Base-by-base conservation (phyloP, 2,113 vertebrate genomes). In the Chionomys nivalis region DNA sequence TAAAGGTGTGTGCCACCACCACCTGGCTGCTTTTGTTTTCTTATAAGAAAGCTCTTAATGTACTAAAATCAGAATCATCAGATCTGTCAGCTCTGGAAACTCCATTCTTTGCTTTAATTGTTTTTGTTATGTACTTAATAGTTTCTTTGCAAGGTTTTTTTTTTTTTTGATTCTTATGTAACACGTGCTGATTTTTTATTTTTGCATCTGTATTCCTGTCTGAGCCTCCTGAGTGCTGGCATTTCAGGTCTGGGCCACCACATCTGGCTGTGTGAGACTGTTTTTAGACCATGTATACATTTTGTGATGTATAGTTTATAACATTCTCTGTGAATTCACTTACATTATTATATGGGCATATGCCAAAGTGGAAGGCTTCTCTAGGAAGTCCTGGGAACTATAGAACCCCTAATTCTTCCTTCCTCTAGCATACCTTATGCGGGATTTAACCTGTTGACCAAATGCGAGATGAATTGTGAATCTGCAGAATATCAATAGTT, bases 301-400 rank as follows among this genome's bases (percentile, higher is more conserved):
- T 96, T 91, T 85, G n/a, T 92, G 33, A 95, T 31, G 21, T 16
- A 81, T 10, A 78, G 44, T 95, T 90, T 88, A 85, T 85, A 97
- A 88, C n/a, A 76, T 16, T 52, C 3, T 65, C 70, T 16, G 89
- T 89, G 72, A 79, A 86, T 61, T 36, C 72, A 77, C 44, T 90
- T 36, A 6, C 42, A 12, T 44, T 47, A 82, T 39, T 81, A 39
- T 26, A 44, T 26, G 55, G 78, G 17, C 55, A 28, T n/a, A 26
- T 49, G 26, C 65, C 31, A 47, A 88, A 47, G 28, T 23, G 28
- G 24, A 63, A 90, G 66, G 33, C 73, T 61, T 76, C 36, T 5
- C 77, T 6, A 7, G 23, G 16, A 58, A 85, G 23, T 55, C 65
- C 24, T 65, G 44, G 44, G 75, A 58, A 63, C 21, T 75, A 6